Evolutionary conservation across 2,888 invertebrate species (phyloP), one percentile per base, ranked within the genome.

Genomic region (Amiota minor): DNA sequence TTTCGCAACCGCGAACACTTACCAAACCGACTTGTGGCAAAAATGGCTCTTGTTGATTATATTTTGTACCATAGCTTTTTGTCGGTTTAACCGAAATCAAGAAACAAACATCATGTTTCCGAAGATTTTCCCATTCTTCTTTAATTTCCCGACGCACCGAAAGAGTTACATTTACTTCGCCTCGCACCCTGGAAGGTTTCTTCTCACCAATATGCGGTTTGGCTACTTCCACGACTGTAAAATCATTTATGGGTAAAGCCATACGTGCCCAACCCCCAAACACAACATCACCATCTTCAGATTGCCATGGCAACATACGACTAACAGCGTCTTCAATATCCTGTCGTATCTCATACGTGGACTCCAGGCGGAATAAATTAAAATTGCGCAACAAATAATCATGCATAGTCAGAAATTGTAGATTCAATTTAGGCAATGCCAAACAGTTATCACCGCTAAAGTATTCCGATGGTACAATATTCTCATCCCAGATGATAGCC

Each of bases 201-300:
- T 96, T 97, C 89, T 99, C 98, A 0, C 99, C 95, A 62, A 97
- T 95, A 88, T 96, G 96, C 0, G 97, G 96, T 85, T 96, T 96
- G 0, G 96, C 94, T 10, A 98, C 98, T 91, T 99, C 98, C 0
- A 98, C 97, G 1, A 99, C 96, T 2, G 96, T 95, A 90, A 99
- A 99, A 75, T 94, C 94, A 10, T 94, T 92, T 73, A 99, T 95
- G 0, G 98, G 97, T 82, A 98, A 95, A 0, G 99, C 99, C 99
- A 99, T 99, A 76, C 99, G 92, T 0, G 99, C 98, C 99, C 99
- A 99, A 1, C 99, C 99, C 14, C 98, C 98, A 90, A 98, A 99
- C 84, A 96, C 95, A 0, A 95, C 93, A 71, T 92, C 93, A 0
- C 92, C 94, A 87, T 97, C 97, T 91, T 98, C 98, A 0, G 97